Evolutionary conservation across 1,140 invertebrate species (phyloP).

Genomic region (Drosophila trapezifrons): DNA sequence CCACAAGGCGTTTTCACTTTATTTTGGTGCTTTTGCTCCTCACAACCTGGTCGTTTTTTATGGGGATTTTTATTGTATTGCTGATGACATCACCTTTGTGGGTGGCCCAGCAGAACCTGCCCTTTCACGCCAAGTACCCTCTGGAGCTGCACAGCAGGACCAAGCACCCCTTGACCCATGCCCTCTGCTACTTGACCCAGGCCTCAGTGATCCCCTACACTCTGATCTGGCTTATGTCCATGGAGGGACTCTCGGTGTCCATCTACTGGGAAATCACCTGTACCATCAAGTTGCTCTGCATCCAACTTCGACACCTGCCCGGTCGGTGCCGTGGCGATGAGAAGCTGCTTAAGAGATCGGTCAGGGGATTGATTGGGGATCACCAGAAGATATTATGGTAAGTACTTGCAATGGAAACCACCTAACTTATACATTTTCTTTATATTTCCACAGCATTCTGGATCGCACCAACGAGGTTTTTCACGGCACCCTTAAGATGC

Average conservation of each 20-base stretch:
- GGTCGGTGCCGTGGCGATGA: background rate
- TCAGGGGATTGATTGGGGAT: background rate
- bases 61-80: constrained; percentile 22
- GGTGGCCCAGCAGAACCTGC: constrained; percentile 33
- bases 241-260: constrained; percentile 6
- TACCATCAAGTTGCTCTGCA: constrained; percentile 40
- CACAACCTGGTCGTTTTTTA: background rate
- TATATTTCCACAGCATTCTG: constrained; percentile 14
- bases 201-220: background rate
- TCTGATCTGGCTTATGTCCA: constrained; percentile 15
- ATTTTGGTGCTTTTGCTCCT: background rate
- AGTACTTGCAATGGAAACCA: background rate
- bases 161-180: constrained; percentile 25
- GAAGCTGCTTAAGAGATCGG: background rate
- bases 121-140: constrained; percentile 41
- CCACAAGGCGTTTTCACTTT: constrained; percentile 18
- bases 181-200: constrained; percentile 21
- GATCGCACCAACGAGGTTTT: constrained; percentile 46
- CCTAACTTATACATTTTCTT: no score
- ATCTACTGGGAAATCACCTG: constrained; percentile 39
- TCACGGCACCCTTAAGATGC: constrained; percentile 45
- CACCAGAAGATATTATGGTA: constrained; percentile 47
- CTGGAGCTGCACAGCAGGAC: constrained; percentile 31
- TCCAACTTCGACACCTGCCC: constrained; percentile 25
- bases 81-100: constrained; percentile 16